Evolutionary conservation across 2,113 vertebrate genomes (phyloP), one percentile per base, ranked within the genome.

Genomic region (Lanius collurio): DNA sequence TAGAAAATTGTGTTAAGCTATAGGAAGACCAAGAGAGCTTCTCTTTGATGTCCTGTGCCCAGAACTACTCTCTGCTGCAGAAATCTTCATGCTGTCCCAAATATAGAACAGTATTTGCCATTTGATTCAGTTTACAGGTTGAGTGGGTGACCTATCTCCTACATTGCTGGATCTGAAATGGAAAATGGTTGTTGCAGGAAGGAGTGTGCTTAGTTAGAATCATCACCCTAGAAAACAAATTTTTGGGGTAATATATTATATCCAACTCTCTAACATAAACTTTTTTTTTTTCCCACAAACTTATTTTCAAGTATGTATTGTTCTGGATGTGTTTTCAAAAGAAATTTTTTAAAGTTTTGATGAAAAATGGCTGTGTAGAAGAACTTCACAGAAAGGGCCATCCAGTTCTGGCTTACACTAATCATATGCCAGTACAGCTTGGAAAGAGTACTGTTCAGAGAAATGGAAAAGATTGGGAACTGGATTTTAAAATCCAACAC

Each of bases 31-130:
- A 22, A 21, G 37, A 65, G 4, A 65, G 3, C 9, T 77, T 84
- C 31, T 53, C 4, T 57, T 79, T 52, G 24, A 6, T 74, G 28
- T 39, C 11, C 18, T 73, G 13, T 67, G 57, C 9, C 9, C 9
- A 4, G 31, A 33, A 20, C 8, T 57, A 13, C 31, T 23, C 21
- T 67, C 15, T 75, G 42, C 31, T 74, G 64, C 22, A 87, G 37
- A 57, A 60, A 70, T 15, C 7, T 41, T 91, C 39, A 57, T 0
- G 0, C 17, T 81, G 31, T 18, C 15, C n/a, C 30, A 83, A 1
- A 13, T 37, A 50, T 27, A 15, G 15, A 56, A 24, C 15, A 59
- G 30, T 41, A 73, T 37, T 10, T 83, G 23, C 7, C 11, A 39
- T 74, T 89, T 67, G 30, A 53, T 46, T 69, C n/a, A 64, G 9